Conservation (phyloP, 2,888 invertebrate genomes). For the Plebejus argus region DNA sequence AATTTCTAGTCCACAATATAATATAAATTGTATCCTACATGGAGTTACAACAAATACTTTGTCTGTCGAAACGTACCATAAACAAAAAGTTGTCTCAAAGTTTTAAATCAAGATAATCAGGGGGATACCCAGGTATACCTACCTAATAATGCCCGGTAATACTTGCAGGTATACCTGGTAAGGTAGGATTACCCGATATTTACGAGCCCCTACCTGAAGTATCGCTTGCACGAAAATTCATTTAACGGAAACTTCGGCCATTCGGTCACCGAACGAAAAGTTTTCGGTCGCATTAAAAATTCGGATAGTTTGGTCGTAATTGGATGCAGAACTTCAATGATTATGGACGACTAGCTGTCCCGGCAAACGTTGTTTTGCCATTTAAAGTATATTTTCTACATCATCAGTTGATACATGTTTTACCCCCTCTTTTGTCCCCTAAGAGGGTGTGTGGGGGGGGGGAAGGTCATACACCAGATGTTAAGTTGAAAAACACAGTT, state of each 20-base stretch:
- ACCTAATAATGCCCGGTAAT: neutral
- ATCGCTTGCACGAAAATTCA: neutral
- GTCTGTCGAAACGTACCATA: neutral
- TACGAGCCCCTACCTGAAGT: neutral
- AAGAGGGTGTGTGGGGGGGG: too few species aligned
- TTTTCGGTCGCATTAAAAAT: constrained; percentile 1
- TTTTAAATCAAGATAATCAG: neutral
- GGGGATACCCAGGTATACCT: neutral
- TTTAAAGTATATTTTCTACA: too few species aligned
- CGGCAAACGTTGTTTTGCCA: too few species aligned
- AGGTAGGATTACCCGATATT: constrained; percentile 1
- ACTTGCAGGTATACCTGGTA: neutral
- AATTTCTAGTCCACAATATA: too few species aligned
- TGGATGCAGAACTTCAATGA: neutral
- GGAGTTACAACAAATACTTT: too few species aligned
- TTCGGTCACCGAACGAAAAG: constrained; percentile 9
- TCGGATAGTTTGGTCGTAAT: neutral
- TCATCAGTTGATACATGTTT: too few species aligned
- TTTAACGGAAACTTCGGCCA: constrained; percentile 24
- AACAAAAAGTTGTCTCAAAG: neutral
- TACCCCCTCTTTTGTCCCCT: too few species aligned
- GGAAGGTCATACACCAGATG: too few species aligned
- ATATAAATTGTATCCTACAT: too few species aligned
- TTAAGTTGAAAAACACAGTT: too few species aligned
- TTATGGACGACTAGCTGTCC: too few species aligned